Percentiles rank a stretch among this genome's conserved stretches.
Evolutionary conservation across 2,113 vertebrate genomes (phyloP).

Genomic region (Pandion haliaetus): DNA sequence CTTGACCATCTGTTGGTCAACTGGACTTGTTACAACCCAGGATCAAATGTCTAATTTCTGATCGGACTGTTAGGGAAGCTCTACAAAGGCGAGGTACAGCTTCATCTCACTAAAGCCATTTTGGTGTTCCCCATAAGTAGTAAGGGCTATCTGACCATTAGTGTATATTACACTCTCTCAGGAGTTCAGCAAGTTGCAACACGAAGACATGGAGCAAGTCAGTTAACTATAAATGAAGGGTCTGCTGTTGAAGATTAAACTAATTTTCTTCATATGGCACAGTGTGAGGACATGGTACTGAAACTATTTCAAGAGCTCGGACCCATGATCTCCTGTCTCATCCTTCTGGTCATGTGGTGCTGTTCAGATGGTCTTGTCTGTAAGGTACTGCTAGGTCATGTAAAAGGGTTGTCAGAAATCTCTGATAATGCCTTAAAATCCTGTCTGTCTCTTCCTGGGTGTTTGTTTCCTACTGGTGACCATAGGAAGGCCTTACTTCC

Average conservation of each 20-base stretch:
- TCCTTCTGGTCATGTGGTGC: background rate
- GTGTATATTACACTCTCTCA: background rate
- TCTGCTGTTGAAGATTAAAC: background rate
- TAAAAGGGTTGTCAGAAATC: background rate
- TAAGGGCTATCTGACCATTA: background rate
- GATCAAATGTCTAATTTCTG: background rate
- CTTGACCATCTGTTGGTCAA: background rate
- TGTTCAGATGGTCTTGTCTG: background rate
- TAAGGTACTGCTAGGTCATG: background rate
- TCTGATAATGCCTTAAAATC: background rate
- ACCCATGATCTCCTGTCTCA: background rate
- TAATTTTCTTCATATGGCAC: accelerated
- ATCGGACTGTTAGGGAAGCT: background rate
- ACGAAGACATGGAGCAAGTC: background rate
- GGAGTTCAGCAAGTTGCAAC: background rate
- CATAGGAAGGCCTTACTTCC: background rate
- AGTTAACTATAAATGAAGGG: background rate
- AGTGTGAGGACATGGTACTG: background rate
- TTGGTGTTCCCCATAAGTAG: background rate
- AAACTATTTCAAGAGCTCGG: background rate
- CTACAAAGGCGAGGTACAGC: background rate
- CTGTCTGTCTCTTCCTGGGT: background rate
- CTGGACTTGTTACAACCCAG: background rate
- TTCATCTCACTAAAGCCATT: background rate
- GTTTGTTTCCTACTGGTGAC: background rate